phyloP scores from a whole-genome alignment of 2,888 invertebrate genomes.

The Noctua fimbriata region DNA sequence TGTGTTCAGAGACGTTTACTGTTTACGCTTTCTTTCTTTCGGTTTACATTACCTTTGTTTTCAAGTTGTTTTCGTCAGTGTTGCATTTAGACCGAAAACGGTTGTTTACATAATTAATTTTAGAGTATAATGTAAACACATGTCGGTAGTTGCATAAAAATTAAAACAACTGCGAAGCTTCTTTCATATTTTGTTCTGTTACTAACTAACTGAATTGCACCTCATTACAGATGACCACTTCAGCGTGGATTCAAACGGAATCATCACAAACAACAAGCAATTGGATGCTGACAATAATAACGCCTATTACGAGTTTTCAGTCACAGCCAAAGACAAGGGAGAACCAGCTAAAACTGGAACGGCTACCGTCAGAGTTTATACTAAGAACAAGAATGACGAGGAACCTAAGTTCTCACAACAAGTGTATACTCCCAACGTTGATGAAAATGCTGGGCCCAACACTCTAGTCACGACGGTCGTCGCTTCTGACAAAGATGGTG shows the following conservation, averaged over 20 bases:
- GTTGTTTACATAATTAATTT: constrained; percentile 10
- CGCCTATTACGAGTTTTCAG: constrained; percentile 98
- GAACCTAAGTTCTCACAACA: constrained; percentile 99
- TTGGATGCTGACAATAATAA: constrained; percentile 99
- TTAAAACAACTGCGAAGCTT: background rate
- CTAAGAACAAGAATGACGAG: constrained; percentile 99
- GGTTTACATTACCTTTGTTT: constrained; percentile 42
- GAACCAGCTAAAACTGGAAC: constrained; percentile 97
- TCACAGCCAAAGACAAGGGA: constrained; percentile 98
- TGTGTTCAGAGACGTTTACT: constrained; percentile 6
- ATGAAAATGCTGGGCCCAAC: constrained; percentile 98
- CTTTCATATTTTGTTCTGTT: background rate
- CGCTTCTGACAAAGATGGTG: constrained; percentile 99
- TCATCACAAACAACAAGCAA: constrained; percentile 97
- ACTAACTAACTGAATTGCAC: constrained; percentile 5
- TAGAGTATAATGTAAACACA: background rate
- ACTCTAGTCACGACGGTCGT: constrained; percentile 99
- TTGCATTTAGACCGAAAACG: constrained; percentile 11
- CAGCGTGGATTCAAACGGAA: constrained; percentile 97
- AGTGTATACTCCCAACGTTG: constrained; percentile 98
- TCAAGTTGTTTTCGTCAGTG: constrained; percentile 19
- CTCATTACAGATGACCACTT: constrained; percentile 96
- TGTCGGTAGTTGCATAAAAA: background rate
- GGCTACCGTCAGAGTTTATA: constrained; percentile 98
- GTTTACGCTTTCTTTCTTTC: constrained; percentile 28